Conservation (phyloP, 2,888 invertebrate species). For the Tillus elongatus region DNA sequence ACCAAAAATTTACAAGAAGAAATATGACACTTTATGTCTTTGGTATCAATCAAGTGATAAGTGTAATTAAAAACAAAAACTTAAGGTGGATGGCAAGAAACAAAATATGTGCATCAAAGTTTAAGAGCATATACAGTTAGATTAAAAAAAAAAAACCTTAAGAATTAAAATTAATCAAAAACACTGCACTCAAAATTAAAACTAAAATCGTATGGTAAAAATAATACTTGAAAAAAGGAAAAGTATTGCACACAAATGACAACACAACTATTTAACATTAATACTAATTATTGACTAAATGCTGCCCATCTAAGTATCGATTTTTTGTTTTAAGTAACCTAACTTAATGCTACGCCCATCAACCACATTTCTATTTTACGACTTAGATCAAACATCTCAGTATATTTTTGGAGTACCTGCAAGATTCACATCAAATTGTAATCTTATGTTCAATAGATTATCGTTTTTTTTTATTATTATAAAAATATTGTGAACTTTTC, state of each 20-base stretch:
- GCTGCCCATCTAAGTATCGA: slow-evolving; percentile 30
- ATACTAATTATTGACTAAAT: slow-evolving; percentile 41
- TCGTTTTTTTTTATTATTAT: neutral
- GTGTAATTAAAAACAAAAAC: slow-evolving; percentile 23
- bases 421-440: slow-evolving; percentile 19
- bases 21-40: slow-evolving; percentile 41
- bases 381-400: slow-evolving; percentile 37
- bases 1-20: slow-evolving; percentile 20
- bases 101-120: no score
- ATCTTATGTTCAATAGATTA: slow-evolving; percentile 11
- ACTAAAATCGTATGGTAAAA: slow-evolving; percentile 34
- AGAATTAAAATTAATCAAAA: slow-evolving; percentile 13
- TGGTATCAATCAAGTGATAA: slow-evolving; percentile 40
- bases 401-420: slow-evolving; percentile 10
- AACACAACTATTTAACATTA: slow-evolving; percentile 30
- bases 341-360: slow-evolving; percentile 27
- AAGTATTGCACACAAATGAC: slow-evolving; percentile 40
- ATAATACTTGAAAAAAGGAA: slow-evolving; percentile 34
- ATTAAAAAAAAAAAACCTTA: slow-evolving; percentile 14
- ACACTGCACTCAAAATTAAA: slow-evolving; percentile 28
- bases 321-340: slow-evolving; percentile 33
- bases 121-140: no score
- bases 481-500: slow-evolving; percentile 6
- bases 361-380: slow-evolving; percentile 27
- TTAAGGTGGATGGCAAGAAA: slow-evolving; percentile 28